These are phyloP conservation scores for Baryphthengus martii DNA, from an alignment of 2,113 vertebrate species.

Conservation along the genomic window DNA sequence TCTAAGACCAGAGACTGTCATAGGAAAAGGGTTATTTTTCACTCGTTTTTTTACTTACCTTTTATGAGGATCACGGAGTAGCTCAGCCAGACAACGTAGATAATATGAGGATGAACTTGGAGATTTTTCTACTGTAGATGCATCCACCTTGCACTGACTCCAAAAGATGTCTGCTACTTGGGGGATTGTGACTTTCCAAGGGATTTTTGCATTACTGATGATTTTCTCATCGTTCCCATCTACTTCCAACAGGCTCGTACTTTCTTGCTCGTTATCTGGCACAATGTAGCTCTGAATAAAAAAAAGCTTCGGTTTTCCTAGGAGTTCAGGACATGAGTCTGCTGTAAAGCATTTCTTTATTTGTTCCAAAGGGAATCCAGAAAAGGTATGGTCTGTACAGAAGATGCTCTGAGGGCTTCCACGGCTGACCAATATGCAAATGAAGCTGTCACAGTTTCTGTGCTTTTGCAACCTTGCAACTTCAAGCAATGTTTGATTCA, in stretches of 20 bases:
- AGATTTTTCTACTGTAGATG: conserved; percentile 56
- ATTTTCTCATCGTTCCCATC: conserved; percentile 59
- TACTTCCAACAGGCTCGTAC: conserved; percentile 67
- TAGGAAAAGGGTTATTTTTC: background rate
- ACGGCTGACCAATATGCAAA: conserved; percentile 87
- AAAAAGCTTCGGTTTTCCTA: conserved; percentile 92
- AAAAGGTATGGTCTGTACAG: conserved; percentile 69
- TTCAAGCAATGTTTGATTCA: conserved; percentile 40
- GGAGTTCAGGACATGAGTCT: conserved; percentile 76
- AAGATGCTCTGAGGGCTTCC: conserved; percentile 71
- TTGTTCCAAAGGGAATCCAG: conserved; percentile 69
- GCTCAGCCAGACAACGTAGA: conserved; percentile 73
- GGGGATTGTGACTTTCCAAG: conserved; percentile 59
- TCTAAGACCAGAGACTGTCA: background rate
- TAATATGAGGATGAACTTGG: conserved; percentile 74
- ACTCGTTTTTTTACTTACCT: conserved; percentile 70
- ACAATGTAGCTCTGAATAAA: conserved; percentile 87
- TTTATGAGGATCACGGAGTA: conserved; percentile 66
- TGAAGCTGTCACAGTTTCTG: conserved; percentile 73
- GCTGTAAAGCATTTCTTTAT: conserved; percentile 78
- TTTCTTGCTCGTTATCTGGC: background rate
- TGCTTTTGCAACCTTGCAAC: conserved; percentile 59
- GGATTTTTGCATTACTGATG: background rate
- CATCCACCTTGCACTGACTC: conserved; percentile 84
- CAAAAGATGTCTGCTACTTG: conserved; percentile 87